phyloP scores from a whole-genome alignment of 2,113 vertebrate genomes.

The Pangasianodon gigas region DNA sequence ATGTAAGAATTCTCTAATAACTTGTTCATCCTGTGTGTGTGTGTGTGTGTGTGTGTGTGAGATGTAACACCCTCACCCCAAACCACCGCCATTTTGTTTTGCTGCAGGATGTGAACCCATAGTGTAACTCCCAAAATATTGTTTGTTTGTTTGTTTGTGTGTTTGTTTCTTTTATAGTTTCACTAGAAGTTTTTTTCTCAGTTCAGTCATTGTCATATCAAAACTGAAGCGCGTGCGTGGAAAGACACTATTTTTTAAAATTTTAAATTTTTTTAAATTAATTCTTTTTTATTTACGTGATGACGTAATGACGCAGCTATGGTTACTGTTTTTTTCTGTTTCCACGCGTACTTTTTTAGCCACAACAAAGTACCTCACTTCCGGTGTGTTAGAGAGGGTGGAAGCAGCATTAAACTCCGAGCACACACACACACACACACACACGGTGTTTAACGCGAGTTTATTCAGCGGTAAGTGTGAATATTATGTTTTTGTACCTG shows the following conservation, averaged over 20 bases:
- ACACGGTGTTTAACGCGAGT: neutral
- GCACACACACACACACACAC: neutral
- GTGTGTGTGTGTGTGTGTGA: neutral
- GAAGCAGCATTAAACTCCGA: neutral
- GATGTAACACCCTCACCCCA: neutral
- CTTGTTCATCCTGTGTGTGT: neutral
- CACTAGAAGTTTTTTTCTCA: neutral
- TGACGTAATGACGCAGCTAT: neutral
- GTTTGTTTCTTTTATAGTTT: neutral
- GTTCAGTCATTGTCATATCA: neutral
- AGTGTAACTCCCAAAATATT: neutral
- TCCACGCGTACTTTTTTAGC: neutral
- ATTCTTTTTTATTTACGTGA: neutral
- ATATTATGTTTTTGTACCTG: neutral
- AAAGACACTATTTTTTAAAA: neutral
- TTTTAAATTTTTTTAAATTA: too few relatives aligned
- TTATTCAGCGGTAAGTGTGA: neutral
- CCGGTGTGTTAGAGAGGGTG: neutral
- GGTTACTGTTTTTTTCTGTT: neutral
- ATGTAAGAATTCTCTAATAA: too few relatives aligned
- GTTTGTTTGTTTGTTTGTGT: neutral
- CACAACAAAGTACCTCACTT: constrained; percentile 14
- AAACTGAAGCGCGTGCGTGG: neutral
- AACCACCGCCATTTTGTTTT: neutral
- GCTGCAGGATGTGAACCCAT: neutral